A percentile compares a stretch with the other conserved stretches of the same genome.
These are phyloP conservation scores for Leucoraja erinaceus DNA, from an alignment of 2,113 vertebrate genomes.

Conservation along the genomic window DNA sequence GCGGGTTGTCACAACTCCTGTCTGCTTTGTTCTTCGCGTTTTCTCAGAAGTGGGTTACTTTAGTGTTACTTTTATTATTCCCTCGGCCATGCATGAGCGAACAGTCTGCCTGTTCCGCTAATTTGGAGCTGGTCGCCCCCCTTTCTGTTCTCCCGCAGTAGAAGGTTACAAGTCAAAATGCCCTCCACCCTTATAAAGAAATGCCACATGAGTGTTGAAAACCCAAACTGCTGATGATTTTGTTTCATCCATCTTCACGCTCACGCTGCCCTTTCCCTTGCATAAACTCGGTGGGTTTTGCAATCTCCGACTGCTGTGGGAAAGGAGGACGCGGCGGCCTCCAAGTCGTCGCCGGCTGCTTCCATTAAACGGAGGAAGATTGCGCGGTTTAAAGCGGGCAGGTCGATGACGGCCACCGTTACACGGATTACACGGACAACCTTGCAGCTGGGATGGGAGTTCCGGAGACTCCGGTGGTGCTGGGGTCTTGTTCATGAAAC, in stretches of 20 bases:
- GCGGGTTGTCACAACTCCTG: slow-evolving; percentile 91
- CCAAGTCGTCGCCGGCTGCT: no score
- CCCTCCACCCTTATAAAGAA: slow-evolving; percentile 76
- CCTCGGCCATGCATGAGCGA: slow-evolving; percentile 97
- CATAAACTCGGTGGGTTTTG: neutral
- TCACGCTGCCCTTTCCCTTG: neutral
- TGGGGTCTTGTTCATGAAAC: neutral
- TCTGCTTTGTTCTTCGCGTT: slow-evolving; percentile 92
- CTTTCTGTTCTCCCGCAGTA: slow-evolving; percentile 90
- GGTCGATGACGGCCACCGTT: neutral
- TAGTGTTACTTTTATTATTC: slow-evolving; percentile 95
- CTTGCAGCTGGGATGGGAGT: neutral
- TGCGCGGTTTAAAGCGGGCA: neutral
- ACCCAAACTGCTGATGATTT: slow-evolving; percentile 29
- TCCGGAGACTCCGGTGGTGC: neutral
- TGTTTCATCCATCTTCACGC: slow-evolving; percentile 5
- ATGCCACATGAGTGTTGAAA: slow-evolving; percentile 67
- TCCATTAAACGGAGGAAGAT: neutral
- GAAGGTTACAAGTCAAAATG: slow-evolving; percentile 86
- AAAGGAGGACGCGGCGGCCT: neutral
- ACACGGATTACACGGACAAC: neutral
- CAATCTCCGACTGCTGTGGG: neutral
- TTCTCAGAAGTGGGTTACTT: slow-evolving; percentile 90
- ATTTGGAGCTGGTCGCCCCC: slow-evolving; percentile 91
- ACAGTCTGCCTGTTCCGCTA: slow-evolving; percentile 96